phyloP scores from a whole-genome alignment of 1,140 invertebrate genomes.

The Ericerus pela region DNA sequence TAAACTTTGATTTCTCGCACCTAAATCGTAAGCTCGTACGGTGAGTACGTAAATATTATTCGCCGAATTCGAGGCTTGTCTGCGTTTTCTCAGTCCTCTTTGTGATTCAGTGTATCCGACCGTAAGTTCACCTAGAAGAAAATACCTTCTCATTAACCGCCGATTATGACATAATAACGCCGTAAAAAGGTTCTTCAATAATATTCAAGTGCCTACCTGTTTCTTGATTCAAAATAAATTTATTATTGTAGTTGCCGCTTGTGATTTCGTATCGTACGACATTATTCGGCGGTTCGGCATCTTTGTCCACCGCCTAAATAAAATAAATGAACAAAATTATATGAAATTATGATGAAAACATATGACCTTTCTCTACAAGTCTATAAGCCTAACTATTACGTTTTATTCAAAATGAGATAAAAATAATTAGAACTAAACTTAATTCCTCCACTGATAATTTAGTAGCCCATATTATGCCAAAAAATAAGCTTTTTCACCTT shows the following conservation, averaged over 20 bases:
- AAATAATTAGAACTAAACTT: too few relatives aligned
- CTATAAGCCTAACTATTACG: too few relatives aligned
- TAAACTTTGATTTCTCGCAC: conserved; percentile 26
- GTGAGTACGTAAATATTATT: conserved; percentile 37
- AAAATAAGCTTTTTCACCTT: too few relatives aligned
- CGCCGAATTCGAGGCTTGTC: conserved; percentile 31
- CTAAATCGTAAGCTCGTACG: conserved; percentile 61
- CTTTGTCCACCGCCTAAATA: conserved; percentile 54
- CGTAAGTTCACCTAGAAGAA: conserved; percentile 25
- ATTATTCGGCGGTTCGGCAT: conserved; percentile 73
- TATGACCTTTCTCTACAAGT: too few relatives aligned
- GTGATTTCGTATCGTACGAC: conserved; percentile 69
- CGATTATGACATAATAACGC: too few relatives aligned
- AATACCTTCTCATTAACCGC: too few relatives aligned
- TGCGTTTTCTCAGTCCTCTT: conserved; percentile 19
- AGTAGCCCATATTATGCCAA: too few relatives aligned
- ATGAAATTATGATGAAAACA: too few relatives aligned
- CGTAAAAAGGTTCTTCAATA: background rate
- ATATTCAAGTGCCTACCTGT: conserved; percentile 45
- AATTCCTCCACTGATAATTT: too few relatives aligned
- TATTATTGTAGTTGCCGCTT: conserved; percentile 59
- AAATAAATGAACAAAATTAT: too few relatives aligned
- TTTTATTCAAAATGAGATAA: too few relatives aligned
- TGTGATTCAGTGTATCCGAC: conserved; percentile 17
- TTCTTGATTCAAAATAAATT: conserved; percentile 59